Evolutionary conservation across 2,888 invertebrate genomes (phyloP).

Genomic region (Bombylius major): DNA sequence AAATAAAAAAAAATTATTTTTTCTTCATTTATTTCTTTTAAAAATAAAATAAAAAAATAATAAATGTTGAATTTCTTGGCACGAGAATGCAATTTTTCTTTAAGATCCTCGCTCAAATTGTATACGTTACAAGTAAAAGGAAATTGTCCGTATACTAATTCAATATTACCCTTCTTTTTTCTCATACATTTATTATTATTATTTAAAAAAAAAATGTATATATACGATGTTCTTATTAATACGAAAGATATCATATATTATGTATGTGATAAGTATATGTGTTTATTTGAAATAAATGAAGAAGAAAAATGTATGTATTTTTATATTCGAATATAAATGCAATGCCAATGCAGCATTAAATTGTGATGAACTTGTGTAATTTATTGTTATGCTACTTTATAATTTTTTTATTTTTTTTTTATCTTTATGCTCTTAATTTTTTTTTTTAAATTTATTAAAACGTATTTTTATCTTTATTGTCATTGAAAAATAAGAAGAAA

Average conservation of each 20-base stretch:
- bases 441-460: too few relatives aligned
- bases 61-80: not conserved
- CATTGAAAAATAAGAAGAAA: too few relatives aligned
- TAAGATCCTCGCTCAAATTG: not conserved
- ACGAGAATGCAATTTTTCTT: not conserved
- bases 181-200: too few relatives aligned
- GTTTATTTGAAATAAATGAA: not conserved
- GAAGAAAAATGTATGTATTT: not conserved
- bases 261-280: not conserved
- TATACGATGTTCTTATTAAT: too few relatives aligned
- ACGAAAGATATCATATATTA: too few relatives aligned
- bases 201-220: too few relatives aligned
- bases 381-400: not conserved
- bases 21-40: not conserved
- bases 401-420: not conserved
- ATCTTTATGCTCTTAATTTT: too few relatives aligned
- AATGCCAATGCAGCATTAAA: not conserved
- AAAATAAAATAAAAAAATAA: not conserved
- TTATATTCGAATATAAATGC: not conserved
- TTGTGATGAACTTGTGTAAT: not conserved
- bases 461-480: too few relatives aligned
- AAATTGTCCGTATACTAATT: not conserved
- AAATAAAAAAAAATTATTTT: too few relatives aligned
- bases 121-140: not conserved
- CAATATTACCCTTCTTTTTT: too few relatives aligned